Evolutionary conservation across 2,888 invertebrate genomes (phyloP).

Genomic region (Tipula unca): DNA sequence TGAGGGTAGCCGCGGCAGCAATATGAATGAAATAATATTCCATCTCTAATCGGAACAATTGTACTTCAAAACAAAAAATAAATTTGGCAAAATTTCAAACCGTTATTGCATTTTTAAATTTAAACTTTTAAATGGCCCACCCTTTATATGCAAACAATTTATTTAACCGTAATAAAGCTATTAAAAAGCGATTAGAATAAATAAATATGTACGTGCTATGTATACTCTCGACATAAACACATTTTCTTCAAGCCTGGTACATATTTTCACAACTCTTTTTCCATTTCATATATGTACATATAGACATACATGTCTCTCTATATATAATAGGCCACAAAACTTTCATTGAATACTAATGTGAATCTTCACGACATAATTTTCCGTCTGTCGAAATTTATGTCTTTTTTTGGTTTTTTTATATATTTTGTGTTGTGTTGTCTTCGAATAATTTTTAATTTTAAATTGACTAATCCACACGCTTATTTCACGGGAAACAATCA

Average conservation of each 20-base stretch:
- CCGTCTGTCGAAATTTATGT: neutral
- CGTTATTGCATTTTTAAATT: too few relatives aligned
- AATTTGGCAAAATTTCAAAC: too few relatives aligned
- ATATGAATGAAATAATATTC: too few relatives aligned
- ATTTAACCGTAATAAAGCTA: neutral
- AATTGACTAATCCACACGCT: constrained; percentile 14
- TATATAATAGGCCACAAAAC: neutral
- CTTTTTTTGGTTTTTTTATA: neutral
- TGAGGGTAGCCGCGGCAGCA: too few relatives aligned
- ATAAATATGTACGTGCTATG: neutral
- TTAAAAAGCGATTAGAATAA: neutral
- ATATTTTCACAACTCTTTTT: neutral
- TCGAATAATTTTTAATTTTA: neutral
- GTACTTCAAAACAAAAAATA: too few relatives aligned
- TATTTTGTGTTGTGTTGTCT: neutral
- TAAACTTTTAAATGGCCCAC: too few relatives aligned
- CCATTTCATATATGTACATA: neutral
- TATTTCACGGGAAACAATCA: neutral
- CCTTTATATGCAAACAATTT: too few relatives aligned
- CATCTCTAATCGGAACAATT: too few relatives aligned
- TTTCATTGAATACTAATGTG: neutral
- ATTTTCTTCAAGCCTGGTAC: neutral
- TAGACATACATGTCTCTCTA: neutral
- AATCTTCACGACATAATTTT: neutral
- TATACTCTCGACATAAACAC: neutral